Conservation (phyloP, 2,113 vertebrate species). For the Coracopsis vasa region DNA sequence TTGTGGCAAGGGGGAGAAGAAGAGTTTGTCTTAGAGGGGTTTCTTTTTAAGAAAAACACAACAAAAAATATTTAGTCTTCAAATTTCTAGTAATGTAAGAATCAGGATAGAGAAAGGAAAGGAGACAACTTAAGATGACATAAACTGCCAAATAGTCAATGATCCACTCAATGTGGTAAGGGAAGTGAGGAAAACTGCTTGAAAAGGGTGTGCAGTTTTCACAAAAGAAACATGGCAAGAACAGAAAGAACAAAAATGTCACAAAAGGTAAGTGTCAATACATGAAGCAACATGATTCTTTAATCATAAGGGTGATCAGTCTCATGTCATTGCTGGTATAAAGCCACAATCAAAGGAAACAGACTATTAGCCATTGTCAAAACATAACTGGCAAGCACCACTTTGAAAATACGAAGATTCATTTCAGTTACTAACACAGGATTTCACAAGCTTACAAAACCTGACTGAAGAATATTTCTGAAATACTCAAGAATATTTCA, state of each 20-base stretch:
- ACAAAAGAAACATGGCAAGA: neutral
- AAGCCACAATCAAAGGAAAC: neutral
- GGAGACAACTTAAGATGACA: neutral
- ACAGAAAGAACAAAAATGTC: neutral
- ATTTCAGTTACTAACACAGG: neutral
- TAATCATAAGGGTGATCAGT: neutral
- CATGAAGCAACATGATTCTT: neutral
- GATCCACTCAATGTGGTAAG: neutral
- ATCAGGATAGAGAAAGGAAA: neutral
- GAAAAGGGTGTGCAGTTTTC: neutral
- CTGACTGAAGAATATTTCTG: neutral
- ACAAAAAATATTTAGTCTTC: neutral
- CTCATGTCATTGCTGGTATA: neutral
- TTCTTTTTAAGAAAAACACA: neutral
- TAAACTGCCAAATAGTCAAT: neutral
- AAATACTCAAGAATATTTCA: neutral
- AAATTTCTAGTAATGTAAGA: neutral
- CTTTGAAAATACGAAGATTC: neutral
- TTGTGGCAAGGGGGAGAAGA: accelerated
- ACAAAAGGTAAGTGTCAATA: neutral
- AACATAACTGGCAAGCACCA: neutral
- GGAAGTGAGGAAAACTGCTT: neutral
- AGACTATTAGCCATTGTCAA: neutral
- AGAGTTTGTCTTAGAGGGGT: neutral
- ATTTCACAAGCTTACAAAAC: neutral